Evolutionary conservation across 2,888 invertebrate genomes (phyloP).

Genomic region (Platerodrilus igneus): DNA sequence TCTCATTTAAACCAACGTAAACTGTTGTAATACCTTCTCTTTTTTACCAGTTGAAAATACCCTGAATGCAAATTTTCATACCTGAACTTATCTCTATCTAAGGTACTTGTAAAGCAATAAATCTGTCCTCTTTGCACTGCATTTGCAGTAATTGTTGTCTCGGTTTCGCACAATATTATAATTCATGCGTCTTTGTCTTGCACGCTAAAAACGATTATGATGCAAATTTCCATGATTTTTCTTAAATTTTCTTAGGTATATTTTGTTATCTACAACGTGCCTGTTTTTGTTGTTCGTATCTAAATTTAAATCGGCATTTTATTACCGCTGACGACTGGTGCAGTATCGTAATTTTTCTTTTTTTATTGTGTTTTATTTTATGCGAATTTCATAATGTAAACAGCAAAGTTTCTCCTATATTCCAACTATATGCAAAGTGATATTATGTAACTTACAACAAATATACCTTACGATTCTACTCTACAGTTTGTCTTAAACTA

Average conservation of each 20-base stretch:
- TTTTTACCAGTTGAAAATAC: constrained; percentile 19
- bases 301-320: no score
- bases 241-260: constrained; percentile 12
- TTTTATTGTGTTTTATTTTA: no score
- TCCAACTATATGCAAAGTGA: no score
- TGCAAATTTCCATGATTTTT: constrained; percentile 24
- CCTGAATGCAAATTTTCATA: constrained; percentile 24
- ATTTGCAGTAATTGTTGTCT: constrained; percentile 15
- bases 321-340: no score
- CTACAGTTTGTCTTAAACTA: no score
- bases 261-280: constrained; percentile 11
- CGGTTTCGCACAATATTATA: constrained; percentile 13
- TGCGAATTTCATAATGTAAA: no score
- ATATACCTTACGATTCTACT: no score
- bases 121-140: constrained; percentile 21
- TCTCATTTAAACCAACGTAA: constrained; percentile 6
- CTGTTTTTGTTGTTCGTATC: constrained; percentile 15
- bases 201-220: constrained; percentile 20
- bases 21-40: constrained; percentile 5
- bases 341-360: no score
- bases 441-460: no score
- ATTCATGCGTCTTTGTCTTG: constrained; percentile 19
- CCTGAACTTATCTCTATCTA: constrained; percentile 26
- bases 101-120: constrained; percentile 18
- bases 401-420: no score